Percentiles rank a stretch among this genome's conserved stretches.
These are phyloP conservation scores for Hyles lineata DNA, from an alignment of 2,888 invertebrate genomes.

Conservation along the genomic window DNA sequence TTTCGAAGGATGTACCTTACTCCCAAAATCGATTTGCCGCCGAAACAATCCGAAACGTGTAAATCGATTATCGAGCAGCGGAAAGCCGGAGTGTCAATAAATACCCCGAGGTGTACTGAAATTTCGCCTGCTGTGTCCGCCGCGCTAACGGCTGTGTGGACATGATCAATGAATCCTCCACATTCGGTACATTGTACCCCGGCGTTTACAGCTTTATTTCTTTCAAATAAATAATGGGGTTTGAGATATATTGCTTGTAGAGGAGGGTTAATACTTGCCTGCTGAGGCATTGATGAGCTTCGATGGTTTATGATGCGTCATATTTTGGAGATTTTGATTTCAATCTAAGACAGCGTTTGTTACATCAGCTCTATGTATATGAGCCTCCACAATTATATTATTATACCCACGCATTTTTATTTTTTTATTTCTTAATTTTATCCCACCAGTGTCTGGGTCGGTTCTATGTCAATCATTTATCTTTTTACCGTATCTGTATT, in stretches of 20 bases:
- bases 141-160: neutral
- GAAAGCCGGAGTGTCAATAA: conserved; percentile 15
- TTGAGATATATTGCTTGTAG: neutral
- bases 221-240: neutral
- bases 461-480: no score
- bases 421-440: no score
- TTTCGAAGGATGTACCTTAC: neutral
- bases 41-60: conserved; percentile 2
- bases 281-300: neutral
- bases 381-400: no score
- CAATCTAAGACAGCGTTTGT: neutral
- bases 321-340: neutral
- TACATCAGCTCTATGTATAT: no score
- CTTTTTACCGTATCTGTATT: no score
- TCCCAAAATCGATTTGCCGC: neutral
- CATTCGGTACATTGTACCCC: conserved; percentile 6
- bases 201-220: conserved; percentile 11
- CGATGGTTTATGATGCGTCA: neutral
- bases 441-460: no score
- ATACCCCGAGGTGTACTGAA: conserved; percentile 10
- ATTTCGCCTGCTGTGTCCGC: neutral
- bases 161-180: conserved; percentile 14
- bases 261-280: neutral
- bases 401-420: no score
- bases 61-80: neutral